Evolutionary conservation across 2,888 invertebrate species (phyloP).

Genomic region (Hydrotaea cyrtoneurina): DNA sequence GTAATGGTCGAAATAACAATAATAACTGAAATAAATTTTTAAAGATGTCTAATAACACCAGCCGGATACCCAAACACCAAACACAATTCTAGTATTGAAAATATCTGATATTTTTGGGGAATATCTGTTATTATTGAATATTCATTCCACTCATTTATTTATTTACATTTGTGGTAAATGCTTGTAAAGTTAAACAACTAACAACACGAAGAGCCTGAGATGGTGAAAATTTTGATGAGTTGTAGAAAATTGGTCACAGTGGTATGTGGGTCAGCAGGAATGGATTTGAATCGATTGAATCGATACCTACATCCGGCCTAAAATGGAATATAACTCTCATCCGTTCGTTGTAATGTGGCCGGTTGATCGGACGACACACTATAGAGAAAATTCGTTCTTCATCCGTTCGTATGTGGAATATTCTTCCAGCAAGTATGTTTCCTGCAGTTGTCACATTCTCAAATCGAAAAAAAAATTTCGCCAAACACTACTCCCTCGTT

Average conservation of each 20-base stretch:
- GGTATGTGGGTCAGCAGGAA: not conserved
- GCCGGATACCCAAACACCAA: not conserved
- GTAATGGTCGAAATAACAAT: constrained; percentile 43
- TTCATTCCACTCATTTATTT: not conserved
- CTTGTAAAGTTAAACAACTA: not conserved
- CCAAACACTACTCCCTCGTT: no score
- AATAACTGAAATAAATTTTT: constrained; percentile 24
- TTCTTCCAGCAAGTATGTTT: no score
- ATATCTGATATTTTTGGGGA: constrained; percentile 33
- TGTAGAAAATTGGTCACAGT: not conserved
- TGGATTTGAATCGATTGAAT: no score
- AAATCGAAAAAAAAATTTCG: no score
- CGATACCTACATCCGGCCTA: no score
- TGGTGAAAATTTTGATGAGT: not conserved
- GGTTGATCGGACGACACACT: no score
- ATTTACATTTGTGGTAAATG: not conserved
- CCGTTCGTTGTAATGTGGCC: no score
- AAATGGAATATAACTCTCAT: no score
- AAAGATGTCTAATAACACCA: constrained; percentile 26
- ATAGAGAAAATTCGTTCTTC: no score
- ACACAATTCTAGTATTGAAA: constrained; percentile 1
- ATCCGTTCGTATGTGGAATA: no score
- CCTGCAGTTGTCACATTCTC: no score
- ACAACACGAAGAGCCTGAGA: not conserved
- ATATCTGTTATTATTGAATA: constrained; percentile 24